These are phyloP conservation scores for Pyrgilauda ruficollis DNA, from an alignment of 2,113 vertebrate species.

Conservation along the genomic window DNA sequence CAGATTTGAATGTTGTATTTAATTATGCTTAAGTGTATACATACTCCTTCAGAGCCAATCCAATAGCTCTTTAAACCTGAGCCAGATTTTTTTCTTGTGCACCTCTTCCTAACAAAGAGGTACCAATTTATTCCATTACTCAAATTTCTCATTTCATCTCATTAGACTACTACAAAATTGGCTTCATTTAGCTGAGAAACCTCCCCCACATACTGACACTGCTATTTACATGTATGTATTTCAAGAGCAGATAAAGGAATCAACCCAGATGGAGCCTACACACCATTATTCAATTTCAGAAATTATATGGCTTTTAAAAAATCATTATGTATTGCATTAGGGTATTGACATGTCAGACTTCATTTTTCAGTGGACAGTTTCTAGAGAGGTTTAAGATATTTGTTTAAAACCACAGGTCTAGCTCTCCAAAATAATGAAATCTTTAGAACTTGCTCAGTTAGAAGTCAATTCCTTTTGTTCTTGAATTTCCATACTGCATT, in stretches of 20 bases:
- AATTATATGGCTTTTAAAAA: neutral
- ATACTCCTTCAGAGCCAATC: neutral
- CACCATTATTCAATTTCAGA: neutral
- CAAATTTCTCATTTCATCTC: conserved; percentile 23
- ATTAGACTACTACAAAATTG: neutral
- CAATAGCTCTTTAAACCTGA: conserved; percentile 28
- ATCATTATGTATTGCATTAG: neutral
- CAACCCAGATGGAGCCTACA: neutral
- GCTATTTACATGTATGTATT: neutral
- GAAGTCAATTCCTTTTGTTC: neutral
- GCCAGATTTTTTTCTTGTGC: neutral
- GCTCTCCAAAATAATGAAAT: neutral
- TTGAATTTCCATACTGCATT: neutral
- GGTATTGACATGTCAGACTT: neutral
- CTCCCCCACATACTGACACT: neutral
- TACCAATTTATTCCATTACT: conserved; percentile 44
- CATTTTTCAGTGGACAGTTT: neutral
- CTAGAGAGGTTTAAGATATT: neutral
- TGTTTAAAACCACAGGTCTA: neutral
- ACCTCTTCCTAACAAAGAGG: conserved; percentile 13
- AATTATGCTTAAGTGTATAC: conserved; percentile 10
- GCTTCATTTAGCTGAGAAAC: neutral
- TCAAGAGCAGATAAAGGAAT: neutral
- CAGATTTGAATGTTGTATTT: conserved; percentile 27
- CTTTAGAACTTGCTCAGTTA: neutral